These are phyloP conservation scores for Lingula anatina DNA, from an alignment of 2,888 invertebrate species.

Conservation along the genomic window DNA sequence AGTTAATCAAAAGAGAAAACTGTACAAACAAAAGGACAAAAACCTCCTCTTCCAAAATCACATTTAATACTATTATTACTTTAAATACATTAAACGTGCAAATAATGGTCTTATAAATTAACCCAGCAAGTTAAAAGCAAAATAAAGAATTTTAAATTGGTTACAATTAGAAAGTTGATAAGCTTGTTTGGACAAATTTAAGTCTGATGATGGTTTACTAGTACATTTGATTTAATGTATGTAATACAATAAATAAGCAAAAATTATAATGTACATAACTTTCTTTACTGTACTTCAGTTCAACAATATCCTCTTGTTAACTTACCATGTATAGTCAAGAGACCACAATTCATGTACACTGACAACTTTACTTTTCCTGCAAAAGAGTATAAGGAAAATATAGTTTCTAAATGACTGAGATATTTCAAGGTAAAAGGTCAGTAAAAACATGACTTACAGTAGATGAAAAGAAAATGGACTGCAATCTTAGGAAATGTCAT, in stretches of 20 bases:
- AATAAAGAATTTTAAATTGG: not conserved
- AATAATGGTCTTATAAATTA: too few species aligned
- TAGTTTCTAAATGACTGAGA: too few species aligned
- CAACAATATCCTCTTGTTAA: slow-evolving; percentile 1
- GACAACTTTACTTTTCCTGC: slow-evolving; percentile 40
- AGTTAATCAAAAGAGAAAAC: too few species aligned
- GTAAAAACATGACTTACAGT: too few species aligned
- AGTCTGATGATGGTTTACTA: not conserved
- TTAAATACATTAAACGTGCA: too few species aligned
- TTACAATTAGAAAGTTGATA: not conserved
- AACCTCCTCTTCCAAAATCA: too few species aligned
- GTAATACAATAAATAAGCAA: not conserved
- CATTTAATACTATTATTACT: too few species aligned
- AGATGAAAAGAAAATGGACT: too few species aligned
- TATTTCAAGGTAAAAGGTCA: too few species aligned
- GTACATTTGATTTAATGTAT: not conserved
- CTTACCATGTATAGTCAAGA: slow-evolving; percentile 41
- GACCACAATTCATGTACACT: slow-evolving; percentile 42
- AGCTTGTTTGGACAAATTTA: not conserved
- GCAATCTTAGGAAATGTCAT: too few species aligned
- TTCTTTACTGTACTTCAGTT: not conserved
- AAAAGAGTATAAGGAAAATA: slow-evolving; percentile 7
- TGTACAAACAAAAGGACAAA: too few species aligned
- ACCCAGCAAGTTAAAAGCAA: too few species aligned
- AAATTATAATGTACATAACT: not conserved